These are phyloP conservation scores for Heterocephalus glaber DNA, from an alignment of 2,113 vertebrate species.

Conservation along the genomic window DNA sequence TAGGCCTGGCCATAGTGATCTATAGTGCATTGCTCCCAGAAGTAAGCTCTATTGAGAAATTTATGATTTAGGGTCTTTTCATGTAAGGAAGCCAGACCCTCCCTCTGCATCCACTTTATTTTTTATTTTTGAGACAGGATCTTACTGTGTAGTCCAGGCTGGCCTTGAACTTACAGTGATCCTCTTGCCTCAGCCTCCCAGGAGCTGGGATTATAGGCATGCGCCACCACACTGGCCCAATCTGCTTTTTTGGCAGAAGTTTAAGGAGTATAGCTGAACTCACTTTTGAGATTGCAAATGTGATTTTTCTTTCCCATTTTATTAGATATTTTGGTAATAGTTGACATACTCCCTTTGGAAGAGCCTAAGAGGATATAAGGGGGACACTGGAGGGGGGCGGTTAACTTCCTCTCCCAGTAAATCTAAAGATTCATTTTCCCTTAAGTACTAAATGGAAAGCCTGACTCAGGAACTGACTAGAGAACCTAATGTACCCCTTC, in stretches of 20 bases:
- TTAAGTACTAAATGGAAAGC: background rate
- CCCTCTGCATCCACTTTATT: background rate
- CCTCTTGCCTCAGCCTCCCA: background rate
- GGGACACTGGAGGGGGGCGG: background rate
- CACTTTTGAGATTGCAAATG: background rate
- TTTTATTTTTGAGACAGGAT: background rate
- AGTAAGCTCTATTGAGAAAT: background rate
- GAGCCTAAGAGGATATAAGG: background rate
- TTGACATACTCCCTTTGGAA: background rate
- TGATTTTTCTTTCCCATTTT: background rate
- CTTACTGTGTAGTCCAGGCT: background rate
- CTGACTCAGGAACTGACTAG: background rate
- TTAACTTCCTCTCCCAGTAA: background rate
- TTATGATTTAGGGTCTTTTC: background rate
- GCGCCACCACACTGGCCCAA: background rate
- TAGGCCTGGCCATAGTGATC: no score
- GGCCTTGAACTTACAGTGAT: background rate
- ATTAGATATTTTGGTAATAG: background rate
- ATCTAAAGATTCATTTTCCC: background rate
- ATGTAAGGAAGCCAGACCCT: background rate
- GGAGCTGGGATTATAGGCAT: background rate
- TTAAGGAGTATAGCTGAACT: background rate
- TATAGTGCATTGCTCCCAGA: no score
- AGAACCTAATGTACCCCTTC: background rate
- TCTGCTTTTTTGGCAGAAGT: background rate